Percentiles rank a stretch among this genome's conserved stretches.
phyloP scores from a whole-genome alignment of 2,797 vertebrate species.

The Neopelma chrysocephalum region DNA sequence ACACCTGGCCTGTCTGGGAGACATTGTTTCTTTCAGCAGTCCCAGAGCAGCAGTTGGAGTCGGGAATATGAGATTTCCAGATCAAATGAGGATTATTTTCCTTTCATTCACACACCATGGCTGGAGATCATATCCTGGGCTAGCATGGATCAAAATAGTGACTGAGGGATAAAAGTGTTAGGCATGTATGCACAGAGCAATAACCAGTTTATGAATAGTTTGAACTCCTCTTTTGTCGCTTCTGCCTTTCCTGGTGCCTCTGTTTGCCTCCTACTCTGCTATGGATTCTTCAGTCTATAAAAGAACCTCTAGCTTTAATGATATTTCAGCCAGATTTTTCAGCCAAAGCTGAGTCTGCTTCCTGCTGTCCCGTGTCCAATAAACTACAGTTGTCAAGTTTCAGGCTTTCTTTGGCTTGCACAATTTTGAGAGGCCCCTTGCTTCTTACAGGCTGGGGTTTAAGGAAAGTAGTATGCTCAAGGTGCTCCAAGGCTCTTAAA shows the following conservation, averaged over 20 bases:
- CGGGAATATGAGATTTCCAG: neutral
- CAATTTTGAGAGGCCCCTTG: neutral
- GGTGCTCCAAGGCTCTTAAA: neutral
- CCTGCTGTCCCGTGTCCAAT: neutral
- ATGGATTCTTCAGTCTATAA: neutral
- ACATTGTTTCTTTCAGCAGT: neutral
- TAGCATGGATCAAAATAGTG: neutral
- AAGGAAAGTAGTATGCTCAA: neutral
- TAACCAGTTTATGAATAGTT: neutral
- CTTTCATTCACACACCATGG: neutral
- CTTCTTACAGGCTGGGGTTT: neutral
- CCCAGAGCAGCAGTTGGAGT: neutral
- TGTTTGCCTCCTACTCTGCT: neutral
- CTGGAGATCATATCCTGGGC: neutral
- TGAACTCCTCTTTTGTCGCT: neutral
- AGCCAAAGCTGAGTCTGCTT: neutral
- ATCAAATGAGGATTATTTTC: neutral
- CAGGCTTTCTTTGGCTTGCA: neutral
- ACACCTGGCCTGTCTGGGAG: conserved; percentile 18
- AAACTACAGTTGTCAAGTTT: neutral
- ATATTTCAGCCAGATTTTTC: neutral
- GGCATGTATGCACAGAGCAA: neutral
- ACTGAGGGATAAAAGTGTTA: neutral
- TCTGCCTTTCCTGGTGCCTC: neutral
- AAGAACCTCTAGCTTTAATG: neutral